Evolutionary conservation across 1,140 invertebrate species (phyloP), one percentile per base, ranked within the genome.

Genomic region (Nixonia krombeini): DNA sequence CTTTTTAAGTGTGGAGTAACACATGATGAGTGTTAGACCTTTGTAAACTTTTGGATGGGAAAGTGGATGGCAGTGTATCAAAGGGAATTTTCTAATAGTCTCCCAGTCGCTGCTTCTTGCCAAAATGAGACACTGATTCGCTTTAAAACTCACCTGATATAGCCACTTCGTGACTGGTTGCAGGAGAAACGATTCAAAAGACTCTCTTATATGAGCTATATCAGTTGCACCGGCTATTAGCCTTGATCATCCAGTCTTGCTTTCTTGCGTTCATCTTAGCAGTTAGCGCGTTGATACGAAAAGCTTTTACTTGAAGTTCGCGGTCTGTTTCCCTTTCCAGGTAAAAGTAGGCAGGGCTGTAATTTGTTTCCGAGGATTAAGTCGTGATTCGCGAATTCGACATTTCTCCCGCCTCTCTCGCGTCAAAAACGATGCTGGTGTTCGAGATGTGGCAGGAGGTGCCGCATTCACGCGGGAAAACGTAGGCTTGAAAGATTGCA

Each of bases 51-150:
- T 50, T 59, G 29, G 53, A 78, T 69, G 65, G 70, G 49, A 65
- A 76, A 76, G 72, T 75, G 71, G 74, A 79, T 80, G 80, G 76
- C 75, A 77, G 70, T 67, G 55, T 70, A 74, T 74, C 77, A 85
- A 83, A 85, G 82, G 81, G 81, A 85, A 83, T 84, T 81, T 74
- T 62, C 74, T 78, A 83, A 80, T 75, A 79, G 65, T 71, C 70
- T 71, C 70, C 65, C 68, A 70, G 64, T 69, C 51, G 53, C 55
- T 56, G 58, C 68, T 75, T 74, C 73, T 79, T 78, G 70, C 73
- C 78, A 77, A 81, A 53, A 65, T 44, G 49, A 83, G 80, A 78
- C 77, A 73, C 75, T 68, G 68, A 83, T 77, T 75, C 72, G 73
- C 66, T 72, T 81, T 79, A 74, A 73, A 75, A 83, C 69, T 81